These are phyloP conservation scores for Urosaurus nigricauda DNA, from an alignment of 2,797 vertebrate species.

Conservation along the genomic window DNA sequence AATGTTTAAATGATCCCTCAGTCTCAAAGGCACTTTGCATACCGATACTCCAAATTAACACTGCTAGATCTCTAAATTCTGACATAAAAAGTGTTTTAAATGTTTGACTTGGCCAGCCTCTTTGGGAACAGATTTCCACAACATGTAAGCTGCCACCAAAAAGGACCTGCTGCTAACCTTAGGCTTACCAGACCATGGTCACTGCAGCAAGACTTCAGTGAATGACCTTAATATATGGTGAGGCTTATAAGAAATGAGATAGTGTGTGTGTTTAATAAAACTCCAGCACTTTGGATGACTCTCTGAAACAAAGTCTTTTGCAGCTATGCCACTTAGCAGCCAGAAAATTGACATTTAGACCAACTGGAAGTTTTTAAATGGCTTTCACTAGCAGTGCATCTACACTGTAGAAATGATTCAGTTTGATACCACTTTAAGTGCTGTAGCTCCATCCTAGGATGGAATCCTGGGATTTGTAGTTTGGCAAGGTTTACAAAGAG, in stretches of 20 bases:
- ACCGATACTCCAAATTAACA: no score
- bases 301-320: neutral
- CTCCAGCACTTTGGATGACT: no score
- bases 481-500: no score
- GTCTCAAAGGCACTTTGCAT: no score
- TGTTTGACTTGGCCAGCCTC: neutral
- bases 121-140: neutral
- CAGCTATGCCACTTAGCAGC: neutral
- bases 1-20: no score
- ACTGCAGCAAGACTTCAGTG: neutral
- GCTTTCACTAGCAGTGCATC: neutral
- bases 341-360: neutral
- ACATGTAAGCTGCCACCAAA: neutral
- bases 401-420: no score
- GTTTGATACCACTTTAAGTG: no score
- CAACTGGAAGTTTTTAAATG: neutral
- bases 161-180: neutral
- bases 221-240: no score
- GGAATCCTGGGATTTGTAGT: no score
- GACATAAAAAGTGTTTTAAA: neutral
- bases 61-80: neutral
- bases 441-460: no score
- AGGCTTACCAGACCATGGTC: neutral
- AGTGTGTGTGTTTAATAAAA: neutral
- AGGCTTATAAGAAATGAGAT: neutral